Evolutionary conservation across 2,113 vertebrate genomes (phyloP).

Genomic region (Boulengeromyrus knoepffleri): DNA sequence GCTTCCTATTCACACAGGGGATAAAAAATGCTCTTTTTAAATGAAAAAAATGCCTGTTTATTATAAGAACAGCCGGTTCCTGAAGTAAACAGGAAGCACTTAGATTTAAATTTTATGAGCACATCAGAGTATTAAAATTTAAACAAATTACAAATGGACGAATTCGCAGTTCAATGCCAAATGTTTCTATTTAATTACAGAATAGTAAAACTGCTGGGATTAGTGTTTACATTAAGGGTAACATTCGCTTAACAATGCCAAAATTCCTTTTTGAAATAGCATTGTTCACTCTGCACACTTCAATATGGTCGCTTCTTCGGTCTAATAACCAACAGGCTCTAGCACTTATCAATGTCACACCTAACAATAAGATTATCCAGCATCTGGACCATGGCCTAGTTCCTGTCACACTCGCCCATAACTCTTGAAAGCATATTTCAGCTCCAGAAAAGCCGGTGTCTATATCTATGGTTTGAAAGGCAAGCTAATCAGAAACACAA

Average conservation of each 20-base stretch:
- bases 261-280: neutral
- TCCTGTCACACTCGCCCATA: conserved; percentile 16
- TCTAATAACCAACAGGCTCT: conserved; percentile 14
- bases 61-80: neutral
- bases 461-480: conserved; percentile 3
- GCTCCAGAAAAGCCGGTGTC: neutral
- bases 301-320: conserved; percentile 6
- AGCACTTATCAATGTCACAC: conserved; percentile 19
- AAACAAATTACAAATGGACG: neutral
- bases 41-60: neutral
- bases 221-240: neutral
- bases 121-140: neutral
- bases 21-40: neutral
- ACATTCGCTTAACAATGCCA: neutral
- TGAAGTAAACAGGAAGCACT: neutral
- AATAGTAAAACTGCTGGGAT: conserved; percentile 11
- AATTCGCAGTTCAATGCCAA: neutral
- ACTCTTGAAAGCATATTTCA: conserved; percentile 11
- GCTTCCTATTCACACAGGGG: neutral
- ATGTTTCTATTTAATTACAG: neutral
- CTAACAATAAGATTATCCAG: conserved; percentile 17
- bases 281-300: neutral
- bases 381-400: conserved; percentile 18
- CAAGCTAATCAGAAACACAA: neutral
- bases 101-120: neutral